These are phyloP conservation scores for Subacronicta megacephala DNA, from an alignment of 2,888 invertebrate species.

Conservation along the genomic window DNA sequence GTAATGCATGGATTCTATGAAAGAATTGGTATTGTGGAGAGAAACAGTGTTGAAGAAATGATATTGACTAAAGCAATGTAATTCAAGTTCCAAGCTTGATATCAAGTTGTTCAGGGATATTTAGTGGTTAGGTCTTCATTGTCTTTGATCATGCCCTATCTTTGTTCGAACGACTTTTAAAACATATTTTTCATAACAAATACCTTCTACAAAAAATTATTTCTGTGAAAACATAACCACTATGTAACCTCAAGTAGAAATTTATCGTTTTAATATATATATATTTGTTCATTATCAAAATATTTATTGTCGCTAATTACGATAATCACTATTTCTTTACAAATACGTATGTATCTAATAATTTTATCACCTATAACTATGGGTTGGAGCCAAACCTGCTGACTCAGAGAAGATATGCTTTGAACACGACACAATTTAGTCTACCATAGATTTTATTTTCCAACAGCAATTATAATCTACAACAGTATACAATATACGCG, in stretches of 20 bases:
- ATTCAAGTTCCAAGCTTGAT: slow-evolving; percentile 58
- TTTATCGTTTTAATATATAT: slow-evolving; percentile 61
- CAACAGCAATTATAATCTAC: slow-evolving; percentile 79
- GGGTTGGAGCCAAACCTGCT: slow-evolving; percentile 66
- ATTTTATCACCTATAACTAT: slow-evolving; percentile 53
- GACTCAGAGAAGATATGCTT: slow-evolving; percentile 76
- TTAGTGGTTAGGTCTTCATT: slow-evolving; percentile 47
- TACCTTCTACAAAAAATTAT: slow-evolving; percentile 21
- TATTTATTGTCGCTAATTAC: slow-evolving; percentile 76
- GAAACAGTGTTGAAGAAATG: slow-evolving; percentile 16
- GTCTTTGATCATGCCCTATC: background rate
- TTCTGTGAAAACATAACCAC: slow-evolving; percentile 58
- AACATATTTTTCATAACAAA: background rate
- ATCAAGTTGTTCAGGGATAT: slow-evolving; percentile 29
- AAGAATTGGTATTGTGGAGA: slow-evolving; percentile 29
- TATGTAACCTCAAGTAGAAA: slow-evolving; percentile 55
- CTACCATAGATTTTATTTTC: slow-evolving; percentile 69
- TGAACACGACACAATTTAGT: slow-evolving; percentile 82
- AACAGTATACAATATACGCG: slow-evolving; percentile 75
- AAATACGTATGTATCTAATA: slow-evolving; percentile 61
- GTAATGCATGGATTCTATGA: slow-evolving; percentile 48
- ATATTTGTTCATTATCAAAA: slow-evolving; percentile 72
- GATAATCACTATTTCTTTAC: slow-evolving; percentile 64
- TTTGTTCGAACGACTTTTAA: background rate
- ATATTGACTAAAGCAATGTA: slow-evolving; percentile 35